Base-by-base conservation (phyloP, 2,113 vertebrate species). In the Trichechus manatus region DNA sequence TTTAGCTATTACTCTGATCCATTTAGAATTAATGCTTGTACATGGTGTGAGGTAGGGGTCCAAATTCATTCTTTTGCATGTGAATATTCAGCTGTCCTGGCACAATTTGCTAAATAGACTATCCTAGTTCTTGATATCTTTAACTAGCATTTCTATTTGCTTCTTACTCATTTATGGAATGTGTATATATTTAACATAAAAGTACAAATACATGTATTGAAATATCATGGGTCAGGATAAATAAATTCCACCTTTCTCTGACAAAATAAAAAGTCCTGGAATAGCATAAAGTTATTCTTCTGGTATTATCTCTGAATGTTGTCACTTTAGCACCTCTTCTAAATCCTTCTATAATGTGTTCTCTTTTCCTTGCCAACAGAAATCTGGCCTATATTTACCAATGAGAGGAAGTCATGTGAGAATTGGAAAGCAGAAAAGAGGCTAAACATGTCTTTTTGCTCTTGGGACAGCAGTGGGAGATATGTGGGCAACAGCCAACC, bases 301-400 rank as follows among this genome's bases (percentile, higher is more conserved):
- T 7, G 44, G 33, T 87, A 68, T 87, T 75, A 80, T 74, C 47
- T 90, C 20, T 82, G 31, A 44, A 79, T 44, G 9, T 31, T 93
- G 50, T 29, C 5, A 91, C 63, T 6, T 91, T 64, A 47, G 0
- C 25, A 91, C 9, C 17, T 42, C 84, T 91, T 14, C 47, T 70
- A 14, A 83, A 68, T 87, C 22, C 3, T 87, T 53, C n/a, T 74
- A 25, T 78, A 81, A 29, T 36, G 23, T 88, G 19, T 75, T 68
- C 66, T 82, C n/a, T 95, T 89, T 42, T 25, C 17, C 31, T 82
- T 84, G n/a, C 50, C 36, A 93, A 31, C 22, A 72, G 33, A 53
- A 70, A 53, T 75, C 44, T 81, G 70, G 22, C 64, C 77, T 87
- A 95, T 63, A 93, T 78, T 97, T 89, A 70, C 59, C 59, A 66